Evolutionary conservation across 2,113 vertebrate genomes (phyloP).

Genomic region (Prionailurus viverrinus): DNA sequence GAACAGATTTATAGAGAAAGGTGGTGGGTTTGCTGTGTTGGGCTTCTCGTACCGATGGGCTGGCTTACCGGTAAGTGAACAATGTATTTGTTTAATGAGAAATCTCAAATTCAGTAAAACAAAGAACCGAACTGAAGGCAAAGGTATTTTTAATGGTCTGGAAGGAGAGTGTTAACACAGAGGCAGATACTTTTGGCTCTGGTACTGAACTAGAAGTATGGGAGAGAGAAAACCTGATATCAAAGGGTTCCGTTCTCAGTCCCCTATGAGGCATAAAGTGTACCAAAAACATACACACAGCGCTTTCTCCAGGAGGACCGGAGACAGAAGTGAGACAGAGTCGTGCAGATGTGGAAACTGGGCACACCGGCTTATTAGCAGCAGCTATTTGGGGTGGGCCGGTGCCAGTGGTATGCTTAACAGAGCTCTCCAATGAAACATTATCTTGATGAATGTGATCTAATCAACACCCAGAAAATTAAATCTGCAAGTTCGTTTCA

Average conservation of each 20-base stretch:
- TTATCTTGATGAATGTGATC: neutral
- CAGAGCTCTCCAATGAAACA: neutral
- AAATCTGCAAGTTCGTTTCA: neutral
- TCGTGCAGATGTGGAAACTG: neutral
- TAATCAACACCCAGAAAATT: neutral
- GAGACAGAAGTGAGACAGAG: neutral
- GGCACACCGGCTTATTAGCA: neutral
- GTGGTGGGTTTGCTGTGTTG: neutral
- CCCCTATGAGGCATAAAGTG: neutral
- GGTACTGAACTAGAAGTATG: neutral
- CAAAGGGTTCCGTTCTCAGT: neutral
- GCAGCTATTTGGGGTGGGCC: neutral
- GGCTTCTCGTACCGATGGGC: neutral
- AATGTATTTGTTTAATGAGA: neutral
- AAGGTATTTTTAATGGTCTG: neutral
- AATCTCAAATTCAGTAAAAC: slow-evolving; percentile 40
- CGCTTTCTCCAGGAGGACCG: neutral
- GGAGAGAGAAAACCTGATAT: neutral
- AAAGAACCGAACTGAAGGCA: slow-evolving; percentile 6
- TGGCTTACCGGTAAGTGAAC: neutral
- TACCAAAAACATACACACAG: neutral
- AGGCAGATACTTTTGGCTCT: neutral
- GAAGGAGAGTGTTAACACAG: neutral
- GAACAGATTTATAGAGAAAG: neutral
- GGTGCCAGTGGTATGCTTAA: accelerated